phyloP scores from a whole-genome alignment of 2,888 invertebrate genomes.

The Ectemnius cavifrons region DNA sequence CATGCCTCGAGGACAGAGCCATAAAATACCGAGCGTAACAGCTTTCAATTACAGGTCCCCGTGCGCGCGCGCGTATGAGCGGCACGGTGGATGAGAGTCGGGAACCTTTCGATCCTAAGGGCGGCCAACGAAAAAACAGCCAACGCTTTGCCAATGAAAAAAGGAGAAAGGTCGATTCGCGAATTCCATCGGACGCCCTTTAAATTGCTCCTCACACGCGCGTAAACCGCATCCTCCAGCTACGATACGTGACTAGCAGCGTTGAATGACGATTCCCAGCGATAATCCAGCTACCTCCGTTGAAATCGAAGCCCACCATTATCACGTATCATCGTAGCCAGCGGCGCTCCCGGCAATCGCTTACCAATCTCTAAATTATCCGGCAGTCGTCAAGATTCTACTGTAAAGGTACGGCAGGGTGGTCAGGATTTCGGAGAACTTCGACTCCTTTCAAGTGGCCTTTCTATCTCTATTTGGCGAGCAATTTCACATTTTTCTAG shows the following conservation, averaged over 20 bases:
- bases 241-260: constrained; percentile 41
- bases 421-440: constrained; percentile 10
- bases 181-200: constrained; percentile 44
- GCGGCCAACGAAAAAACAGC: constrained; percentile 24
- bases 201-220: constrained; percentile 38
- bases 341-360: neutral
- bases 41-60: constrained; percentile 74
- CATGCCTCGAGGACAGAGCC: constrained; percentile 72
- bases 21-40: constrained; percentile 75
- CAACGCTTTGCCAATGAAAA: constrained; percentile 18
- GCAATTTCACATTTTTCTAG: constrained; percentile 49
- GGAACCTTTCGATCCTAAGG: constrained; percentile 17
- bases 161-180: constrained; percentile 31
- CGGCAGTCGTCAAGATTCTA: no score
- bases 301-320: constrained; percentile 30
- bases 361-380: no score
- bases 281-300: constrained; percentile 18
- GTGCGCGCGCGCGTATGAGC: constrained; percentile 62
- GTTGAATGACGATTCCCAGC: constrained; percentile 43
- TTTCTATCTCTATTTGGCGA: constrained; percentile 34
- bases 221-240: constrained; percentile 4
- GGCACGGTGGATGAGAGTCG: constrained; percentile 27
- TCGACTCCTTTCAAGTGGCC: constrained; percentile 1
- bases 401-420: neutral
- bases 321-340: constrained; percentile 19